Evolutionary conservation across 2,888 invertebrate genomes (phyloP).

Genomic region (Pammene aurita): DNA sequence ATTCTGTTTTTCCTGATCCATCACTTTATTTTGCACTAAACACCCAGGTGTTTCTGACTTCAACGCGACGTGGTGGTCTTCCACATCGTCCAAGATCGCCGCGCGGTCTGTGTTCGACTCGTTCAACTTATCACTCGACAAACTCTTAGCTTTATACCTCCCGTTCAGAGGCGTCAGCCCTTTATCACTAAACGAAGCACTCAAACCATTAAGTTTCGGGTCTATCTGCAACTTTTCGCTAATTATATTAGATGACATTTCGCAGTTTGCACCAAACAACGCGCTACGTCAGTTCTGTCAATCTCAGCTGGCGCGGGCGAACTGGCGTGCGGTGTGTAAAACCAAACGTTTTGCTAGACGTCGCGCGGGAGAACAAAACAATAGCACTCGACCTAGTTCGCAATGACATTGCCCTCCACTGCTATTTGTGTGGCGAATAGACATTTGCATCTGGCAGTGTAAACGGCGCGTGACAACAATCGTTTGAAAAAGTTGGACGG

Average conservation of each 20-base stretch:
- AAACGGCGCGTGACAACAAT: conserved; percentile 48
- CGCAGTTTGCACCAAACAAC: conserved; percentile 57
- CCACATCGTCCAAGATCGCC: conserved; percentile 76
- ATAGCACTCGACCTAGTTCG: conserved; percentile 60
- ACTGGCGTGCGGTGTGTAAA: conserved; percentile 65
- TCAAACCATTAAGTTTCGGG: conserved; percentile 71
- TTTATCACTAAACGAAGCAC: conserved; percentile 70
- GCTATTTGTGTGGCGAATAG: conserved; percentile 44
- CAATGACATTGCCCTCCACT: conserved; percentile 53
- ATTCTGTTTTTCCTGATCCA: conserved; percentile 62
- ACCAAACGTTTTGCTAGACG: conserved; percentile 67
- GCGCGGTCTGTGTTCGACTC: conserved; percentile 74
- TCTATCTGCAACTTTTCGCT: conserved; percentile 72
- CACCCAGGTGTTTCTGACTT: conserved; percentile 77
- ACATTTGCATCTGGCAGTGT: conserved; percentile 46
- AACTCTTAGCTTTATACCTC: conserved; percentile 75
- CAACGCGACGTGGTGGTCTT: conserved; percentile 69
- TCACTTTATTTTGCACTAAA: conserved; percentile 64
- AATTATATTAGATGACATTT: conserved; percentile 75
- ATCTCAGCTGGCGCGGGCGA: conserved; percentile 64
- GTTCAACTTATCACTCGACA: conserved; percentile 80
- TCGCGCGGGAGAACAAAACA: conserved; percentile 62
- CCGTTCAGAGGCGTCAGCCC: conserved; percentile 68
- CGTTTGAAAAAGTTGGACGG: conserved; percentile 49
- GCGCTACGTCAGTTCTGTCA: conserved; percentile 68